These are phyloP conservation scores for Drosophila simulans DNA, from an alignment of 1,140 invertebrate species.

Conservation along the genomic window DNA sequence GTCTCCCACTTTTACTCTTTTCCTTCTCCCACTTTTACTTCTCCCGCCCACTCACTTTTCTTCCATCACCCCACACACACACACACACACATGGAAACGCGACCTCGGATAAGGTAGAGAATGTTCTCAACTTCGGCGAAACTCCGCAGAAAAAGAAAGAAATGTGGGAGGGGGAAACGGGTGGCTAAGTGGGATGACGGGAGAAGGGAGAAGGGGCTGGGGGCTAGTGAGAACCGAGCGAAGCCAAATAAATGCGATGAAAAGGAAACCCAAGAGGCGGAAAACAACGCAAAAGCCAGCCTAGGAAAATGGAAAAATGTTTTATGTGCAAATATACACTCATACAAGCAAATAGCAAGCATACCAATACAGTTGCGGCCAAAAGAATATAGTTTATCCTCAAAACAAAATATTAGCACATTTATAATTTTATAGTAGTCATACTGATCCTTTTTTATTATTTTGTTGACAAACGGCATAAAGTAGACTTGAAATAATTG, in stretches of 20 bases:
- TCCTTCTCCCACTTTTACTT: conserved; percentile 1
- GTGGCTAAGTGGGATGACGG: neutral
- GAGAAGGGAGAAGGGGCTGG: neutral
- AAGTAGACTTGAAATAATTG: too few species aligned
- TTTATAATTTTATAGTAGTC: too few species aligned
- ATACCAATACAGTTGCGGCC: conserved; percentile 7
- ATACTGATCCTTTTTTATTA: too few species aligned
- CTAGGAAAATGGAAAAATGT: conserved; percentile 65
- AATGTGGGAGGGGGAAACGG: conserved; percentile 5
- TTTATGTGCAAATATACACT: conserved; percentile 26
- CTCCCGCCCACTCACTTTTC: neutral
- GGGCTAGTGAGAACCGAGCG: conserved; percentile 24
- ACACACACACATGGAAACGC: conserved; percentile 23
- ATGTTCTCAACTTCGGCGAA: conserved; percentile 51
- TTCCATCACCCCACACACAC: neutral
- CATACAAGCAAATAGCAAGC: neutral
- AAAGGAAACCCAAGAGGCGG: conserved; percentile 65
- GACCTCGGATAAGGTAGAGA: conserved; percentile 70
- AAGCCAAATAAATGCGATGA: conserved; percentile 73
- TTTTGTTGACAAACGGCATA: too few species aligned
- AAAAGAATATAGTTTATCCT: neutral
- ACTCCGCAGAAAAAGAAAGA: conserved; percentile 21
- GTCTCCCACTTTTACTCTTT: conserved; percentile 39
- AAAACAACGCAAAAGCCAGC: conserved; percentile 51
- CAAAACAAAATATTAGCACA: too few species aligned